These are phyloP conservation scores for Drosophila austrosaltans DNA, from an alignment of 2,888 invertebrate genomes.

Conservation along the genomic window DNA sequence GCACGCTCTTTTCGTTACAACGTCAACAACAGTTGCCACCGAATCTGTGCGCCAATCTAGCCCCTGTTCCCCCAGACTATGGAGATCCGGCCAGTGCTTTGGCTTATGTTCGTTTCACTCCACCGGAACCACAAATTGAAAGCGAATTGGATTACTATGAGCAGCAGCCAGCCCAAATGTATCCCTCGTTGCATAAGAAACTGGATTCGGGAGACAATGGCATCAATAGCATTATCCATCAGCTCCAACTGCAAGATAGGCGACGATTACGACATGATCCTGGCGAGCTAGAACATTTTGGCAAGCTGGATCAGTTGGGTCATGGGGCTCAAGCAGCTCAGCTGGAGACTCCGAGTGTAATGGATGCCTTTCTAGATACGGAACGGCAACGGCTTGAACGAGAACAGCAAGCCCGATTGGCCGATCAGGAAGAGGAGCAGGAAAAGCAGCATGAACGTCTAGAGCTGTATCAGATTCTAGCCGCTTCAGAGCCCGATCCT, in stretches of 20 bases:
- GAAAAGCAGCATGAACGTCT: conserved; percentile 76
- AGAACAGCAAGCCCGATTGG: conserved; percentile 59
- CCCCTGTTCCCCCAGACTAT: conserved; percentile 80
- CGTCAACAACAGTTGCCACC: conserved; percentile 82
- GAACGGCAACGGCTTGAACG: conserved; percentile 72
- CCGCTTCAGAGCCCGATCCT: conserved; percentile 81
- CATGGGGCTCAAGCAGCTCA: conserved; percentile 54
- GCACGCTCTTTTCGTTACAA: conserved; percentile 82
- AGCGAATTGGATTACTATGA: conserved; percentile 91
- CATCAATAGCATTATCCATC: conserved; percentile 70
- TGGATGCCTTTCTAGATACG: conserved; percentile 75
- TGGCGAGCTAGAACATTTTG: conserved; percentile 73
- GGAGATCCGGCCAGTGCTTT: conserved; percentile 88
- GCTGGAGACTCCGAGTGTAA: conserved; percentile 67
- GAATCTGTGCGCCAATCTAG: conserved; percentile 82
- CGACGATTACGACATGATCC: conserved; percentile 78
- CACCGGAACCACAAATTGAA: conserved; percentile 84
- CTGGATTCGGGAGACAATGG: conserved; percentile 54
- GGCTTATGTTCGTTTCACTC: conserved; percentile 92
- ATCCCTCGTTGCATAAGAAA: conserved; percentile 85
- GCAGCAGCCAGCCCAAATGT: conserved; percentile 75
- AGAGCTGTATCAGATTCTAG: conserved; percentile 81
- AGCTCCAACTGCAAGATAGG: conserved; percentile 76
- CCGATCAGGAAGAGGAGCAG: conserved; percentile 67
- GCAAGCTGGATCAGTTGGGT: conserved; percentile 63